Conservation (phyloP, 2,797 vertebrate genomes). For the Garrulus glandarius region DNA sequence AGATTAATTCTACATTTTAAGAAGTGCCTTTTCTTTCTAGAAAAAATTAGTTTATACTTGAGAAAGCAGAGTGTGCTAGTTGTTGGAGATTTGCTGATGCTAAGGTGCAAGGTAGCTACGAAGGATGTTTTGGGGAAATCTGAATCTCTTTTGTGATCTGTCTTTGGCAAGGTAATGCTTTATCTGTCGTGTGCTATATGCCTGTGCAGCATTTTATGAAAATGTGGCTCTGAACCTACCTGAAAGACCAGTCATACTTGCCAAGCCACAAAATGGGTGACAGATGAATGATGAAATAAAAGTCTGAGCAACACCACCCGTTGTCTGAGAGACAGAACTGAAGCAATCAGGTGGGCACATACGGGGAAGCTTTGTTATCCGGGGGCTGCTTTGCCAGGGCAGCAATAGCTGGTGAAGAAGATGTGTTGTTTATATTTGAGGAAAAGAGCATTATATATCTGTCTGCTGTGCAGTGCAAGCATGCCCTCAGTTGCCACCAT, state of each 20-base stretch:
- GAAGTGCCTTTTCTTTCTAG: background rate
- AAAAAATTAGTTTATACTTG: background rate
- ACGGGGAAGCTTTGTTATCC: background rate
- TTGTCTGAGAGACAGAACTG: background rate
- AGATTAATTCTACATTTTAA: background rate
- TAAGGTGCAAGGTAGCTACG: background rate
- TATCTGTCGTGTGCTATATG: rapidly evolving
- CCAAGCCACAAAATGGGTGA: background rate
- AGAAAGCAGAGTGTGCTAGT: background rate
- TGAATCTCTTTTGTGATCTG: background rate
- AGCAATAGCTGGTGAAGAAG: background rate
- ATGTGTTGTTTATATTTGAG: background rate
- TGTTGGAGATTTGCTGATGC: background rate
- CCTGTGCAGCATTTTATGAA: background rate
- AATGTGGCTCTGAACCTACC: background rate
- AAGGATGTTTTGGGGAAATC: background rate
- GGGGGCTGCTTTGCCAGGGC: background rate
- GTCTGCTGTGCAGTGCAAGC: background rate
- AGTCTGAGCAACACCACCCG: background rate
- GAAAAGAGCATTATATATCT: background rate
- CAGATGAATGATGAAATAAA: background rate
- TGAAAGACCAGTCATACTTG: background rate
- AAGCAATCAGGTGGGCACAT: background rate
- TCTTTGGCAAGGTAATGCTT: background rate
- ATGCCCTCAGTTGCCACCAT: background rate